Conservation (phyloP, 1,140 invertebrate species). For the Ceratina australensis region DNA sequence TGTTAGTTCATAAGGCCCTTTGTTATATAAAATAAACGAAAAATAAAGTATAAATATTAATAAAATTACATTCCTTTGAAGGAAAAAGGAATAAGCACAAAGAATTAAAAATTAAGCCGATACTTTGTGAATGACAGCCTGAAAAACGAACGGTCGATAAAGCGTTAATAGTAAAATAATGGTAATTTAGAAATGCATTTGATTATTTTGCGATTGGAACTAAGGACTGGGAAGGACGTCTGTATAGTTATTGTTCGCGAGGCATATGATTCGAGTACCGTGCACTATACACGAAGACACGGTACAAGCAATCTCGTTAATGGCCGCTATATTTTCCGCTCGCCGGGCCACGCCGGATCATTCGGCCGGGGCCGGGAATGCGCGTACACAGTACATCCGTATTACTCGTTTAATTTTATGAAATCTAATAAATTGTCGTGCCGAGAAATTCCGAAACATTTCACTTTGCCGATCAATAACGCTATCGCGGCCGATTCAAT, state of each 20-base stretch:
- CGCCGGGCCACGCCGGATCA: constrained; percentile 62
- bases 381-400: constrained; percentile 62
- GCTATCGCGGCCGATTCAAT: constrained; percentile 20
- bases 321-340: constrained; percentile 69
- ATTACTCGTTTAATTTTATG: constrained; percentile 73
- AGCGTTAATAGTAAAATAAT: no score
- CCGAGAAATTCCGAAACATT: constrained; percentile 43
- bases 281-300: constrained; percentile 58
- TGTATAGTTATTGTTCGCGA: constrained; percentile 42
- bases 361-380: constrained; percentile 56
- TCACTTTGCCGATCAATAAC: constrained; percentile 33
- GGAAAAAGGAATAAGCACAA: no score
- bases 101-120: no score
- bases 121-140: no score
- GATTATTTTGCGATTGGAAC: no score
- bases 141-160: no score
- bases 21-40: no score
- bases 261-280: constrained; percentile 63
- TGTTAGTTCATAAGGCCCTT: no score
- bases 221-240: not conserved
- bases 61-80: no score
- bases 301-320: constrained; percentile 75
- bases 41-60: no score
- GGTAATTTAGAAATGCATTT: no score
- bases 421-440: constrained; percentile 74